Evolutionary conservation across 2,113 vertebrate species (phyloP), one percentile per base, ranked within the genome.

Genomic region (Eonycteris spelaea): DNA sequence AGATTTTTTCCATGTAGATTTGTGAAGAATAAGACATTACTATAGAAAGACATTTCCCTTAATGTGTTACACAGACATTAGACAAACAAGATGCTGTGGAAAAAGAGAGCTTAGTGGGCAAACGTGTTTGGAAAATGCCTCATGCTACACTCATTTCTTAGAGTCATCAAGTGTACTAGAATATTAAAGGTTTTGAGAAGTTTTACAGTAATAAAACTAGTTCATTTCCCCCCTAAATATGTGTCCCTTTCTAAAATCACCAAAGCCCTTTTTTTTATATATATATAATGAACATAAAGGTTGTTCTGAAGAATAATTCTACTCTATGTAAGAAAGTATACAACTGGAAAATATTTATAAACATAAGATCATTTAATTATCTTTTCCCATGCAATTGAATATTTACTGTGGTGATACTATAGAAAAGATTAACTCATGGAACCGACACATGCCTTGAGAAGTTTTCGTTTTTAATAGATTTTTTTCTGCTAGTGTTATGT

Each of bases 231-330:
- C 5, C 43, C 35, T 95, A 93, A 43, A 33, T 28, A 45, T 30
- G 11, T 80, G 86, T 48, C 6, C 22, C 33, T 1, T 12, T 91
- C 93, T 85, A 30, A 67, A 86, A 92, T 73, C 45, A 38, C 15
- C 6, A 90, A 30, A 3, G 11, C 14, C 4, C 5, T 26, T 65
- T 77, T 74, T 89, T 9, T 19, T n/a, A n/a, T n/a, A n/a, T n/a
- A n/a, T n/a, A n/a, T 15, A 55, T 83, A 79, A 22, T 21, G 95
- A 95, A 59, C 8, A 59, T 16, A 92, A 79, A 86, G 73, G 28
- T 30, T 84, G 4, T 71, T 86, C 57, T 79, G 24, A 87, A 94
- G 77, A 92, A 70, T 51, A 95, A 86, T 26, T 94, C 19, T 88
- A 71, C 40, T 75, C 1, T 79, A 80, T 67, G 71, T 83, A 45